Evolutionary conservation across 2,888 invertebrate genomes (phyloP), one percentile per base, ranked within the genome.

Genomic region (Andrena minutula): DNA sequence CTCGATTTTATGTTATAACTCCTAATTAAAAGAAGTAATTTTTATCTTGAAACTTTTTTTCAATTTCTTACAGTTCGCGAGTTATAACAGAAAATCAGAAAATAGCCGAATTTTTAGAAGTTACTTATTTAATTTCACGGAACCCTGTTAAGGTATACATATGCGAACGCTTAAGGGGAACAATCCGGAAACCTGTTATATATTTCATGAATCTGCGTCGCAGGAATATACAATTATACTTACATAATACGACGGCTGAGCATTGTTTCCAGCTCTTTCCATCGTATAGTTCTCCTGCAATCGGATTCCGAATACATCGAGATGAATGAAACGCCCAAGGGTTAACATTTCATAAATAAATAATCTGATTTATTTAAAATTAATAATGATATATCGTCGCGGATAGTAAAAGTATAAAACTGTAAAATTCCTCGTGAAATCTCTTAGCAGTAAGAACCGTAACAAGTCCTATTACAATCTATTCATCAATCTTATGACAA

Each of bases 351-450:
- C 3, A 12, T 56, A 63, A 78, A 78, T 71, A 51, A 72, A 72
- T 49, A 58, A 28, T 49, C 28, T 2, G 16, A 63, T 51, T 72
- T 72, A 68, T 49, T 78, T 80, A 10, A 51, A 79, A 65, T 60
- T 12, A 65, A 35, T 68, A 35, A 8, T 35, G 26, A 56, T 56
- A 41, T 71, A 41, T n/a, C 16, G 7, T 77, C 69, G 56, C 35
- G 20, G 12, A 51, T 63, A 68, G 51, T 79, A 72, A 79, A 79
- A 66, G 66, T 80, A 78, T 80, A 80, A 80, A 80, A 80, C 66
- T 80, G 79, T 47, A 80, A 80, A 79, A 68, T 79, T 28, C 58
- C 35, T 58, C 26, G 35, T 41, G 28, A 70, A 53, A n/a, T n/a
- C 26, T 61, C 56, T 77, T 77, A 61, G 32, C 71, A 61, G 51